These are phyloP conservation scores for Oscheius sp. DNA, from an alignment of 2,888 invertebrate genomes.

Conservation along the genomic window DNA sequence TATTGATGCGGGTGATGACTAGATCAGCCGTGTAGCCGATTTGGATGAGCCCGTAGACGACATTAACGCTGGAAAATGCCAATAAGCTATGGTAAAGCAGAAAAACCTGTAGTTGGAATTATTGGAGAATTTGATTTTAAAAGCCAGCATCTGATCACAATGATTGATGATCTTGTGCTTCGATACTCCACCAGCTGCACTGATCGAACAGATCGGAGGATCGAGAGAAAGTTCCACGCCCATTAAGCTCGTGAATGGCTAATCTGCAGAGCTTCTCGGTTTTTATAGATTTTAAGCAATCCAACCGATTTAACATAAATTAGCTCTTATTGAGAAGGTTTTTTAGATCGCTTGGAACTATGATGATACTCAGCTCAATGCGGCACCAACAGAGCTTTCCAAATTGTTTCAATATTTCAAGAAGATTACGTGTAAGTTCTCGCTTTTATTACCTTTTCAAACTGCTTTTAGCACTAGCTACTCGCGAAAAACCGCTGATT, in stretches of 20 bases:
- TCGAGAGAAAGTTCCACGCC: conserved; percentile 26
- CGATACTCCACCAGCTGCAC: conserved; percentile 55
- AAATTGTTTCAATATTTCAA: conserved; percentile 95
- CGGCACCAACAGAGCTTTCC: conserved; percentile 93
- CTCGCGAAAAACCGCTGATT: conserved; percentile 83
- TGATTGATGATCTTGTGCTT: conserved; percentile 61
- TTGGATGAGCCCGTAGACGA: conserved; percentile 33
- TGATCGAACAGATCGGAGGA: conserved; percentile 57
- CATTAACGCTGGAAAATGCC: conserved; percentile 43
- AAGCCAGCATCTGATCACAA: conserved; percentile 53
- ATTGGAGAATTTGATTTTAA: conserved; percentile 57
- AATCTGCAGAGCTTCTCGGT: no score
- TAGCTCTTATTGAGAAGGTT: neutral
- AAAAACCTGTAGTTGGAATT: conserved; percentile 61
- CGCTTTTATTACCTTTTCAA: neutral
- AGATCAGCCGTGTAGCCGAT: conserved; percentile 40
- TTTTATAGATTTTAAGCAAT: neutral
- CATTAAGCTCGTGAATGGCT: no score
- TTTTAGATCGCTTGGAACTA: conserved; percentile 69
- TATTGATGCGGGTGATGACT: conserved; percentile 36
- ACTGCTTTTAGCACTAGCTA: conserved; percentile 81
- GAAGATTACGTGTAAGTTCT: conserved; percentile 69
- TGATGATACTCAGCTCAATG: conserved; percentile 80
- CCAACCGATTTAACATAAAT: neutral
- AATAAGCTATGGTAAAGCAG: no score